Base-by-base conservation (phyloP, 2,888 invertebrate genomes). In the Drosophila nigricruria region DNA sequence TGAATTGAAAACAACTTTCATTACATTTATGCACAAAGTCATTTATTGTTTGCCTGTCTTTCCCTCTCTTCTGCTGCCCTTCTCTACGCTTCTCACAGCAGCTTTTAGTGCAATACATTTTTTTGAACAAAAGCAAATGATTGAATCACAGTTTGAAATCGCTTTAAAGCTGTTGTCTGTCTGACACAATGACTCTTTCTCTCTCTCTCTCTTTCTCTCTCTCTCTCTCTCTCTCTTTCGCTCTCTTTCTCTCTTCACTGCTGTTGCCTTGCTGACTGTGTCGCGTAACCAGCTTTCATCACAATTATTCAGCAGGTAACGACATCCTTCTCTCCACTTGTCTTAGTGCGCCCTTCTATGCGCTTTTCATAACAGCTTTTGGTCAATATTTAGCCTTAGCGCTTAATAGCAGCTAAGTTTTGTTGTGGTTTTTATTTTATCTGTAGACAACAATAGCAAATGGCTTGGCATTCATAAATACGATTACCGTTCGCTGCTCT, bases 381-480 rank as follows among this genome's bases (percentile, higher is more conserved):
- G 30, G 32, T n/a, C 53, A 54, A 54, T 54, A 40, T 63, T 63
- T 32, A 38, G 18, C 47, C 30, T 14, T 16, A 18, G 23, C 12
- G n/a, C 58, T 58, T 23, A 16, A 38, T 36, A 47, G 18, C n/a
- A 43, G 30, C 50, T 25, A 14, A 50, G n/a, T 20, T 34, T 9
- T n/a, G 40, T n/a, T 54, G 53, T 32, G 40, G 30, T 36, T 23
- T n/a, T 47, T 47, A 27, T 47, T 12, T 18, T 5, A 10, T 30
- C 43, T 18, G 12, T 6, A 12, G 47, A 49, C 47, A 49, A 30
- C 47, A 49, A 49, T 32, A 20, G 49, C 52, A 36, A 54, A 38
- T 54, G 27, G 27, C 38, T 25, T 18, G 36, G 53, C 12, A 38
- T 38, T 27, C 53, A 38, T 54, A 54, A 54, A 54, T 54, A 38